Conservation (phyloP, 1,140 invertebrate species). For the Psix sp. region DNA sequence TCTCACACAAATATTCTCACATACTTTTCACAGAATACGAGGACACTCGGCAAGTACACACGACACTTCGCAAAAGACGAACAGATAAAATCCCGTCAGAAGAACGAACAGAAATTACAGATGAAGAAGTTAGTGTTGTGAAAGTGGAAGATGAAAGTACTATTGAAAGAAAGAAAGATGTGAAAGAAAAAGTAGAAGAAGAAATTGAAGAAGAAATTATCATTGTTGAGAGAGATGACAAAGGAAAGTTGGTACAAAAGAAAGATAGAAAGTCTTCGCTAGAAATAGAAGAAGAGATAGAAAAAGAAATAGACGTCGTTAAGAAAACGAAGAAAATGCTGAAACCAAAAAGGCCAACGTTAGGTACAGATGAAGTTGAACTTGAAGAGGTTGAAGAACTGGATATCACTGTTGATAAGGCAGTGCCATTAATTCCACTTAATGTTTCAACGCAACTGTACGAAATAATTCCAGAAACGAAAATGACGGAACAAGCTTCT, state of each 20-base stretch:
- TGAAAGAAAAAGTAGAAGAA: slow-evolving; percentile 21
- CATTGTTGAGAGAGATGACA: slow-evolving; percentile 68
- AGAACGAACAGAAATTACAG: slow-evolving; percentile 65
- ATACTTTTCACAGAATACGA: slow-evolving; percentile 78
- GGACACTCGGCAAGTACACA: slow-evolving; percentile 76
- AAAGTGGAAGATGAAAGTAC: slow-evolving; percentile 62
- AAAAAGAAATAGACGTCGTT: slow-evolving; percentile 53
- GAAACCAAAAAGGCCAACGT: slow-evolving; percentile 65
- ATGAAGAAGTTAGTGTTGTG: slow-evolving; percentile 68
- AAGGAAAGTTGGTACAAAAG: slow-evolving; percentile 68
- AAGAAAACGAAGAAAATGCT: slow-evolving; percentile 60
- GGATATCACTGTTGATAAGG: slow-evolving; percentile 61
- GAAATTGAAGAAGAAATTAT: slow-evolving; percentile 70
- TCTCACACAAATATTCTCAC: slow-evolving; percentile 73
- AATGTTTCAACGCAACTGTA: slow-evolving; percentile 74
- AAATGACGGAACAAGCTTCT: slow-evolving; percentile 76
- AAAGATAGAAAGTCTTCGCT: slow-evolving; percentile 62
- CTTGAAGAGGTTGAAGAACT: slow-evolving; percentile 75
- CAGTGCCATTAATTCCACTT: slow-evolving; percentile 60
- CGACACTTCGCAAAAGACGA: slow-evolving; percentile 73
- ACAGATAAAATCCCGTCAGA: slow-evolving; percentile 71
- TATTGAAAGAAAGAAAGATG: slow-evolving; percentile 19
- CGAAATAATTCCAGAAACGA: slow-evolving; percentile 77
- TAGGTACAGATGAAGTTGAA: slow-evolving; percentile 66
- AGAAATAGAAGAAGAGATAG: slow-evolving; percentile 63